phyloP scores from a whole-genome alignment of 2,113 vertebrate species.

The Stomatorhinus ivindoensis region DNA sequence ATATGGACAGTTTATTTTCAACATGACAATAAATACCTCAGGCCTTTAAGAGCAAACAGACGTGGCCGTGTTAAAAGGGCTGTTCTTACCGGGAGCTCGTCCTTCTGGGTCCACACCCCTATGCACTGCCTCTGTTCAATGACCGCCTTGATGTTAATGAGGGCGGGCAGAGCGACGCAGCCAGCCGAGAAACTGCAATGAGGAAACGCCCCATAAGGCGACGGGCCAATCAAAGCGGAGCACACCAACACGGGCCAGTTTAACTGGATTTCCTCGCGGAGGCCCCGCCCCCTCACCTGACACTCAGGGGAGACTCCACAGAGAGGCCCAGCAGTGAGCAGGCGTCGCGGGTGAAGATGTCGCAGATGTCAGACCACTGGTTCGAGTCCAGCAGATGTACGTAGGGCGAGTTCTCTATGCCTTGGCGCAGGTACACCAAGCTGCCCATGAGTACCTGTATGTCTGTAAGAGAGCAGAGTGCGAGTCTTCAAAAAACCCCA shows the following conservation, averaged over 20 bases:
- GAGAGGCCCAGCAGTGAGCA: conserved; percentile 74
- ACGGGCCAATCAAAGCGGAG: background rate
- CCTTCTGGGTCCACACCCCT: conserved; percentile 79
- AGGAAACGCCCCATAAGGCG: background rate
- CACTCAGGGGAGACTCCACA: conserved; percentile 73
- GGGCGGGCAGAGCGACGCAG: conserved; percentile 72
- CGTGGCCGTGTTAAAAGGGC: background rate
- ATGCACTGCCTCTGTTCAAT: conserved; percentile 79
- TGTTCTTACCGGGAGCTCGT: conserved; percentile 71
- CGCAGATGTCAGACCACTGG: conserved; percentile 81
- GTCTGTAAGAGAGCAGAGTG: conserved; percentile 44
- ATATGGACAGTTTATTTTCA: background rate
- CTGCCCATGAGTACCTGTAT: conserved; percentile 80
- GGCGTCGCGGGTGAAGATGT: conserved; percentile 76
- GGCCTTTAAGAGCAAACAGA: background rate
- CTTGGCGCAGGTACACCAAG: conserved; percentile 73
- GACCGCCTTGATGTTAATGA: conserved; percentile 78
- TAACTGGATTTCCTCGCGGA: background rate
- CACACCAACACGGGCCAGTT: background rate
- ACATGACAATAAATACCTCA: background rate
- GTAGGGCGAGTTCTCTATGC: conserved; percentile 75
- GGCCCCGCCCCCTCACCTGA: conserved; percentile 57
- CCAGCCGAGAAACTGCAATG: conserved; percentile 71
- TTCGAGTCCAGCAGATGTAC: conserved; percentile 72
- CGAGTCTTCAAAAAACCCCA: background rate